phyloP scores from a whole-genome alignment of 2,797 vertebrate species.

The Mus caroli region DNA sequence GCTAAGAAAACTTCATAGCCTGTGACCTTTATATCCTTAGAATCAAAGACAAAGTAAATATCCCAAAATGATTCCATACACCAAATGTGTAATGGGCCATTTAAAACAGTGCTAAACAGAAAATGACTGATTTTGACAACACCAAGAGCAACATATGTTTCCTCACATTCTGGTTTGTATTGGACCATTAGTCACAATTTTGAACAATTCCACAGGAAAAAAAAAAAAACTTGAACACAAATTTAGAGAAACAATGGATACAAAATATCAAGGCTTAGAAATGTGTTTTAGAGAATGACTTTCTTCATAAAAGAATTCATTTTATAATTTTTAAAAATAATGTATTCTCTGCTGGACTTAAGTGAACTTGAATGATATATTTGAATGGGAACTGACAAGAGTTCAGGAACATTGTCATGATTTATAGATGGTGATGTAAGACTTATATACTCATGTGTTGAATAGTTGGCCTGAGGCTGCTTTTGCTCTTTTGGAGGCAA shows the following conservation, averaged over 20 bases:
- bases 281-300: constrained; percentile 22
- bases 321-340: not conserved
- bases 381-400: not conserved
- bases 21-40: constrained; percentile 56
- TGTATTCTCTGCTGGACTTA: not conserved
- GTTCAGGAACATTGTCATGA: not conserved
- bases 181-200: constrained; percentile 67
- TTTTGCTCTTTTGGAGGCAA: not conserved
- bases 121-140: constrained; percentile 57
- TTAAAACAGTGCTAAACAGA: constrained; percentile 57
- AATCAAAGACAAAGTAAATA: constrained; percentile 68
- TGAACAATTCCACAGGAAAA: constrained; percentile 33
- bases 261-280: constrained; percentile 39
- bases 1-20: constrained; percentile 53
- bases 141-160: constrained; percentile 53
- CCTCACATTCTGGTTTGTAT: constrained; percentile 60
- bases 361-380: not conserved
- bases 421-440: not conserved
- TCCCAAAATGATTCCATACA: constrained; percentile 30
- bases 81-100: constrained; percentile 23
- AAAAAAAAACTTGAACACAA: constrained; percentile 8
- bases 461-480: not conserved
- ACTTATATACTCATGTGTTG: not conserved
- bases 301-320: constrained; percentile 20
- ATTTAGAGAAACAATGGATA: constrained; percentile 51